A percentile compares a stretch with the other conserved stretches of the same genome.
Conservation (phyloP, 2,797 vertebrate genomes). For the Megalops cyprinoides region DNA sequence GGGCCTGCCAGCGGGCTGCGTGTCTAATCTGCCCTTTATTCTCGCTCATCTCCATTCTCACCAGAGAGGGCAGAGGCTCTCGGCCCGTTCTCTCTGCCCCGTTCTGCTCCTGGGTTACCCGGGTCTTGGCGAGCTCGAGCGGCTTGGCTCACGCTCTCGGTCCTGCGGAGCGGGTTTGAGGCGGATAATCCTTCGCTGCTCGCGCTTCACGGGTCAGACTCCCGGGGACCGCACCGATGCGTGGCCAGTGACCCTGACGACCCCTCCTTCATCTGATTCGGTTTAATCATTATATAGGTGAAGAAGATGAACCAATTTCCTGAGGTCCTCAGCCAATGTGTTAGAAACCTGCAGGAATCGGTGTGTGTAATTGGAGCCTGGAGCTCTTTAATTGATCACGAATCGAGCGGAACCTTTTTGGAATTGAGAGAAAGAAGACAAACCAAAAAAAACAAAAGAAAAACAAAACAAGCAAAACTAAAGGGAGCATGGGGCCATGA, state of each 20-base stretch:
- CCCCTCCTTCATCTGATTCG: neutral
- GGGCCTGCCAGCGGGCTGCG: neutral
- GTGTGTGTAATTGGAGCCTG: neutral
- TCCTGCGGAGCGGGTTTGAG: neutral
- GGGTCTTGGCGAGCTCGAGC: neutral
- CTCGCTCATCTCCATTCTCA: neutral
- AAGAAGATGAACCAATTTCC: neutral
- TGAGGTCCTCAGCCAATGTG: too few relatives aligned
- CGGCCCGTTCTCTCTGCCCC: neutral
- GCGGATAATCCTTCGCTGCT: neutral
- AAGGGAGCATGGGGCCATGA: neutral
- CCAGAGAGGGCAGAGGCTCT: neutral
- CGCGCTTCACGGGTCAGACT: neutral
- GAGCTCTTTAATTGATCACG: neutral
- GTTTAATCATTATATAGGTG: neutral
- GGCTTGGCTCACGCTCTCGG: neutral
- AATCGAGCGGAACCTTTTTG: neutral
- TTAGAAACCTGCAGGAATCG: neutral
- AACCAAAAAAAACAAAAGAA: neutral
- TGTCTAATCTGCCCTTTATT: conserved; percentile 14
- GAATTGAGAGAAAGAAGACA: neutral
- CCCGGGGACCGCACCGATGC: neutral
- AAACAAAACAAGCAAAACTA: neutral
- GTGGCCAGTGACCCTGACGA: too few relatives aligned
- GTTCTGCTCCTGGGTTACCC: neutral